These are phyloP conservation scores for Peribatodes rhomboidaria DNA, from an alignment of 2,888 invertebrate species.

Conservation along the genomic window DNA sequence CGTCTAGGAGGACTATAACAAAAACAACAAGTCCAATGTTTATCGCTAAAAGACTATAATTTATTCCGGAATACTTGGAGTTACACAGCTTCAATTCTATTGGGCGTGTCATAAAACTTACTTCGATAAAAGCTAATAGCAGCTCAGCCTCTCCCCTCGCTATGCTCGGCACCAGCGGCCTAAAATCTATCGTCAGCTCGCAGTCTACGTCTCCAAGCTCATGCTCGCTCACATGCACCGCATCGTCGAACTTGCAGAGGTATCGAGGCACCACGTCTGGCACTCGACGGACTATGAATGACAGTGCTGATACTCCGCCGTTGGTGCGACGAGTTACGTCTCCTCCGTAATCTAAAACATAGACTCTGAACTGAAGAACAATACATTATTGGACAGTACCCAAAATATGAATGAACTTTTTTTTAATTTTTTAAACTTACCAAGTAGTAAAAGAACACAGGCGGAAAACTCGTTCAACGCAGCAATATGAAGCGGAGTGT, in stretches of 20 bases:
- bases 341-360: constrained; percentile 89
- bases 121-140: constrained; percentile 90
- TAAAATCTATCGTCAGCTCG: constrained; percentile 88
- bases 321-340: constrained; percentile 93
- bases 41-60: too few relatives aligned
- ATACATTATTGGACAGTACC: too few relatives aligned
- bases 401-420: too few relatives aligned
- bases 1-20: too few relatives aligned
- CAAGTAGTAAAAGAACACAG: constrained; percentile 90
- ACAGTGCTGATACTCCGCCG: constrained; percentile 92
- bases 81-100: too few relatives aligned
- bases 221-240: constrained; percentile 93
- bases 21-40: too few relatives aligned
- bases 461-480: constrained; percentile 93
- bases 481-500: constrained; percentile 93
- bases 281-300: constrained; percentile 93
- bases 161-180: constrained; percentile 87
- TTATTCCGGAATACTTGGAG: too few relatives aligned
- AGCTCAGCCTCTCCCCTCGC: constrained; percentile 90
- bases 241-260: constrained; percentile 90
- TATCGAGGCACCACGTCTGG: constrained; percentile 93
- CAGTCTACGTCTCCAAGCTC: constrained; percentile 95
- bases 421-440: constrained; percentile 53
- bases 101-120: constrained; percentile 34
- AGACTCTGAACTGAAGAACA: neutral